A percentile compares a stretch with the other conserved stretches of the same genome.
These are phyloP conservation scores for Nibea albiflora DNA, from an alignment of 2,113 vertebrate species.

Conservation along the genomic window DNA sequence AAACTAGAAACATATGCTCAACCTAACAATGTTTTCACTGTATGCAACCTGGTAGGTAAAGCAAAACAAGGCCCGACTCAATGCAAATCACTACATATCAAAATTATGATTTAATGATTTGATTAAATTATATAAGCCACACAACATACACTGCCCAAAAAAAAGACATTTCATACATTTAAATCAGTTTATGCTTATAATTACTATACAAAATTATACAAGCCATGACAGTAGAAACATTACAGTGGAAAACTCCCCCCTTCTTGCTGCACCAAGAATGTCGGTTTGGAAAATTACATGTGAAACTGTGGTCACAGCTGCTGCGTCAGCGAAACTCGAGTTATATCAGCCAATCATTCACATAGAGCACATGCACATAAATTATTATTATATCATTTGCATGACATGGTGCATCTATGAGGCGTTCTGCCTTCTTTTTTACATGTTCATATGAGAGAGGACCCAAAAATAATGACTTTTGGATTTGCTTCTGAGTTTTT, in stretches of 20 bases:
- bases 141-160: not conserved
- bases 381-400: not conserved
- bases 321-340: not conserved
- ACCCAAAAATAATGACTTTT: not conserved
- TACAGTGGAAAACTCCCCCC: not conserved
- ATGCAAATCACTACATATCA: not conserved
- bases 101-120: slow-evolving; percentile 15
- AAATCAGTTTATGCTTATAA: not conserved
- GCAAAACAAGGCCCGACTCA: not conserved
- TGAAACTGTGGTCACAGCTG: not conserved
- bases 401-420: not conserved
- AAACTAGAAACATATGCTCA: not conserved
- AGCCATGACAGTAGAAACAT: not conserved
- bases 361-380: not conserved
- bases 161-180: not conserved
- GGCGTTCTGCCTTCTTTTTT: not conserved
- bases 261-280: not conserved
- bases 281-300: not conserved
- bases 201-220: slow-evolving; percentile 41
- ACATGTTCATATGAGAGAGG: not conserved
- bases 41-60: not conserved
- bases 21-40: not conserved
- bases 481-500: not conserved
- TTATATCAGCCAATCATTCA: not conserved
- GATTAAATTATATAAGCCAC: slow-evolving; percentile 23